Base-by-base conservation (phyloP, 1,140 invertebrate genomes). In the Oryctes rhinoceros region DNA sequence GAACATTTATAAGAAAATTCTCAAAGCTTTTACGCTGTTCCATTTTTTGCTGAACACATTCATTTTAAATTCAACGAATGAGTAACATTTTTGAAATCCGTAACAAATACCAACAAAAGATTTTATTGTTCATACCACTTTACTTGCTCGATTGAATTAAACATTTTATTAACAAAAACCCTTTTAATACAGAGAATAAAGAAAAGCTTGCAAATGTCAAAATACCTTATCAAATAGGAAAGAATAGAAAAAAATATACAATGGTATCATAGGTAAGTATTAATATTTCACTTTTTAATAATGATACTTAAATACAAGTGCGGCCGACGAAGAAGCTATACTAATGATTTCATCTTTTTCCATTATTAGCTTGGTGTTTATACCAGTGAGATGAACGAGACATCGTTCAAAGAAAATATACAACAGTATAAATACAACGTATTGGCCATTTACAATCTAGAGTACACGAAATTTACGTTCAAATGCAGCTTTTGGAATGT, bases 331-430 rank as follows among this genome's bases (percentile, higher is more conserved):
- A 79, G 76, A 83, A 84, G 84, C 83, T 84, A 83, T 81, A 37
- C 20, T 84, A 84, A 74, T 81, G 77, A 82, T 65, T 71, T 35
- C 13, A 24, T 71, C 24, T 71, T 37, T 35, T 15, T 71, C 11
- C 53, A 59, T 71, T 83, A 79, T 83, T 83, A 84, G 81, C 82
- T 85, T 85, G 84, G 84, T 85, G 84, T 85, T 85, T 82, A 81
- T 84, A 85, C 85, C 85, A 85, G 84, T 85, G 85, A 85, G 85
- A 83, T 82, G 83, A 84, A 83, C 82, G 79, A 30, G 3, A 81
- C 81, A 81, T 81, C 78, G 82, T 84, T 82, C 81, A 82, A 82
- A 35, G 65, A 81, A 35, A 83, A 84, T 85, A 83, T 83, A 84
- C 82, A 82, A 71, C 20, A 71, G 65, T 71, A 35, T 37, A 71